Conservation (phyloP, 2,113 vertebrate species). For the Cochlearius cochlearius region DNA sequence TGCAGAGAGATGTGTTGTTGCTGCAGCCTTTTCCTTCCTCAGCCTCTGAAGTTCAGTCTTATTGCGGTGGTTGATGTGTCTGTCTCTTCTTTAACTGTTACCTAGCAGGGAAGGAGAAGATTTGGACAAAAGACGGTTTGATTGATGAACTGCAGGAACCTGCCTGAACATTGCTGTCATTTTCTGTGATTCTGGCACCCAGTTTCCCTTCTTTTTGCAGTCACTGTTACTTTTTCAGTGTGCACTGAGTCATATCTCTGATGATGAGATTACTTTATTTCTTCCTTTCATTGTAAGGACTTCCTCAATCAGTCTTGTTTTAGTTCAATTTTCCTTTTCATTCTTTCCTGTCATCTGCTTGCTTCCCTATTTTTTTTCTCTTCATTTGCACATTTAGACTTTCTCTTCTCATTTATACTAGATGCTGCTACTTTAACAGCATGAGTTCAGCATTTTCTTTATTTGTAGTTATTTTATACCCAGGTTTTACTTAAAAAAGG, state of each 20-base stretch:
- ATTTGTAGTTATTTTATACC: background rate
- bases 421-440: background rate
- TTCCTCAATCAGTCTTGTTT: constrained; percentile 6
- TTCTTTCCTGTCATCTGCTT: constrained; percentile 9
- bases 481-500: background rate
- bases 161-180: background rate
- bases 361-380: background rate
- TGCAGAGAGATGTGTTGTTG: background rate
- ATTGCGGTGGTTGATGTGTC: accelerated
- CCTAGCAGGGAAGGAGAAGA: background rate
- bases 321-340: background rate
- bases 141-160: background rate
- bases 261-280: background rate
- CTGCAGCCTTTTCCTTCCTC: background rate
- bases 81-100: background rate
- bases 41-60: background rate
- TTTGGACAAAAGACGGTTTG: background rate
- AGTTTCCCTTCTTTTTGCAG: background rate
- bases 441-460: background rate
- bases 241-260: background rate
- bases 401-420: background rate
- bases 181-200: background rate
- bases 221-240: background rate
- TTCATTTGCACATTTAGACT: background rate
- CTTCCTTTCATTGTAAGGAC: background rate